Evolutionary conservation across 92 coral and sea anemone genomes (phyloP).

Genomic region (Virgularia gustaviana): DNA sequence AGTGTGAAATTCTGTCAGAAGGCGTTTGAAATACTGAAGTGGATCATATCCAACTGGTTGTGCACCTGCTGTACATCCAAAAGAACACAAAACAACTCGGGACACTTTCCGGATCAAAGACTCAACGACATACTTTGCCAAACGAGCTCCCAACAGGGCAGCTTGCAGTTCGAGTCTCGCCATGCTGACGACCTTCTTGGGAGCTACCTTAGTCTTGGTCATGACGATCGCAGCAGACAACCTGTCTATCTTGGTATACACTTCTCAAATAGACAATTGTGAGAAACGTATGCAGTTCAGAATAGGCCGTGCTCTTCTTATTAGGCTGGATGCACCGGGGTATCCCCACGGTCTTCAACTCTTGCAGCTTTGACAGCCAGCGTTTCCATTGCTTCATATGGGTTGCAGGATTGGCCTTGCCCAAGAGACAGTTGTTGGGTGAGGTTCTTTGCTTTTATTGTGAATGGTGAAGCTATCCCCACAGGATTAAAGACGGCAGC

Average conservation of each 20-base stretch:
- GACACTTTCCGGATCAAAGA: conserved; percentile 21
- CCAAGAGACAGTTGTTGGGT: conserved; percentile 48
- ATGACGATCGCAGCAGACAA: conserved; percentile 44
- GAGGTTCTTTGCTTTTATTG: conserved; percentile 47
- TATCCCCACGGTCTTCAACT: background rate
- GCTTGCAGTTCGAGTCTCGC: conserved; percentile 39
- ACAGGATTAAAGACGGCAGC: conserved; percentile 42
- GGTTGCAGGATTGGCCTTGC: conserved; percentile 9
- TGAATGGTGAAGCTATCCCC: conserved; percentile 41
- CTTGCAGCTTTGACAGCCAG: conserved; percentile 15
- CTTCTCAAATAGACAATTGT: conserved; percentile 28
- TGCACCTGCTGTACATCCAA: conserved; percentile 54
- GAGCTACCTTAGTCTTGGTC: conserved; percentile 64
- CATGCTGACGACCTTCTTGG: conserved; percentile 37
- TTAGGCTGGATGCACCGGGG: conserved; percentile 13
- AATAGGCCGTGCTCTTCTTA: background rate
- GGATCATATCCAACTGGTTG: conserved; percentile 19
- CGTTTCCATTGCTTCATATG: conserved; percentile 4
- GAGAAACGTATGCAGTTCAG: background rate
- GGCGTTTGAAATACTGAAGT: conserved; percentile 26
- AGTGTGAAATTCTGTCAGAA: too few relatives aligned
- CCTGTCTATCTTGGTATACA: conserved; percentile 34
- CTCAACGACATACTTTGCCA: conserved; percentile 42
- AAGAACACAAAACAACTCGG: conserved; percentile 6
- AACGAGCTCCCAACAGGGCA: conserved; percentile 46